Base-by-base conservation (phyloP, 2,888 invertebrate species). In the Rotaria macrura region DNA sequence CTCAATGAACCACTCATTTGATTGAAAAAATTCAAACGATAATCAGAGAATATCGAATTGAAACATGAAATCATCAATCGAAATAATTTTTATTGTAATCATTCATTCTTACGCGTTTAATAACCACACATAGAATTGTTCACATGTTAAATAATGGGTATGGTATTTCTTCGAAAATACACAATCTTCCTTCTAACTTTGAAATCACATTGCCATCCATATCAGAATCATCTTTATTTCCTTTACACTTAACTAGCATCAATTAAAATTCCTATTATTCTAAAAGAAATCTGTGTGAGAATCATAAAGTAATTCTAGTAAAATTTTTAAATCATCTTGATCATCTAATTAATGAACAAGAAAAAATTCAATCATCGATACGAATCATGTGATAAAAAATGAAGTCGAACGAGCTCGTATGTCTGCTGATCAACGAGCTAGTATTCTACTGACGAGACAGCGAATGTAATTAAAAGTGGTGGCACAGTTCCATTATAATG, bases 371-470 rank as follows among this genome's bases (percentile, higher is more conserved):
- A 23, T 40, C 87, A 87, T 97, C 98, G 88, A 97, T 97, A 97
- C 97, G 97, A 93, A 98, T 99, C 49, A 91, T 99, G 89, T 96
- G 97, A 91, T 92, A 99, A 86, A n/a, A n/a, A 96, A 97, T 0
- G 98, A 99, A 90, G 97, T 98, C 89, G 98, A 99, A 92, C 97
- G 99, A 87, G 94, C 96, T 1, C 93, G 96, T 93, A 91, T 99
- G 87, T 97, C 98, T 9, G 95, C 96, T 1, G 97, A 98, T 89
- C 97, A 98, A 90, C 93, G 96, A 79, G 95, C 96, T 89, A 96
- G 96, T 91, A 97, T 98, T 89, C 92, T 97, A 88, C 95, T 96
- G 88, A 93, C 98, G 55, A 97, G 97, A 91, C 96, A 97, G 90
- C 97, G 97, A 92, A 96, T n/a, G n/a, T n/a, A n/a, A n/a, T 98